Conservation (phyloP, 37 sponge, comb jelly and placozoan species). For the Halisarca cf. caerulea region DNA sequence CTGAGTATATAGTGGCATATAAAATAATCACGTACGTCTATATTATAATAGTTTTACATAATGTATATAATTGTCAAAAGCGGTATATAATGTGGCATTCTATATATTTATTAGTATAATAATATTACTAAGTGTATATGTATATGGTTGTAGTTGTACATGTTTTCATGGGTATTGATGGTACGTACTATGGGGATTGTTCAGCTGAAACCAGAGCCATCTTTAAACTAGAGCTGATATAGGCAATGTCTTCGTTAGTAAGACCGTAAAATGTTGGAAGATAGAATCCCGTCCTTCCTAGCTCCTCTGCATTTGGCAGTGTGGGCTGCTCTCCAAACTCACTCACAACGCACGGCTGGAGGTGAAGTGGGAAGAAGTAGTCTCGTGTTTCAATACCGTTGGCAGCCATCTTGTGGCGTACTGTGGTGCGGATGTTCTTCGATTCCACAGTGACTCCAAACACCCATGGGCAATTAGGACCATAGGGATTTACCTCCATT, state of each 20-base stretch:
- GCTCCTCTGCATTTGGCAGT: constrained; percentile 52
- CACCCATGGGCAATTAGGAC: constrained; percentile 59
- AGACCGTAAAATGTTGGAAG: constrained; percentile 49
- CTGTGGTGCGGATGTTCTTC: background rate
- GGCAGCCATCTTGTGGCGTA: constrained; percentile 38
- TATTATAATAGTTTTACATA: too few species aligned
- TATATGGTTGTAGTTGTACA: too few species aligned
- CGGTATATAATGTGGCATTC: background rate
- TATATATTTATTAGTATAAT: too few species aligned
- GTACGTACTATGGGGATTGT: too few species aligned
- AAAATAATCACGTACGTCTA: too few species aligned
- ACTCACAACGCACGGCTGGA: constrained; percentile 38
- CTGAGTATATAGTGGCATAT: too few species aligned
- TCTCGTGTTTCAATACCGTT: constrained; percentile 62
- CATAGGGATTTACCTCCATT: constrained; percentile 40
- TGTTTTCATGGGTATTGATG: too few species aligned
- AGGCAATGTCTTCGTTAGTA: constrained; percentile 6
- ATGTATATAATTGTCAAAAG: too few species aligned
- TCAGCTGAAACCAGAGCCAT: background rate
- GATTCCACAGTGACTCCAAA: constrained; percentile 48
- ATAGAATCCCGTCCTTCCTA: constrained; percentile 53
- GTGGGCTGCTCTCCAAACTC: background rate
- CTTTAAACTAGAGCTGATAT: constrained; percentile 19
- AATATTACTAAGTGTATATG: too few species aligned
- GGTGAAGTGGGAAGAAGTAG: constrained; percentile 63